A percentile compares a stretch with the other conserved stretches of the same genome.
Conservation (phyloP, 2,797 vertebrate genomes). For the Anabacerthia variegaticeps region DNA sequence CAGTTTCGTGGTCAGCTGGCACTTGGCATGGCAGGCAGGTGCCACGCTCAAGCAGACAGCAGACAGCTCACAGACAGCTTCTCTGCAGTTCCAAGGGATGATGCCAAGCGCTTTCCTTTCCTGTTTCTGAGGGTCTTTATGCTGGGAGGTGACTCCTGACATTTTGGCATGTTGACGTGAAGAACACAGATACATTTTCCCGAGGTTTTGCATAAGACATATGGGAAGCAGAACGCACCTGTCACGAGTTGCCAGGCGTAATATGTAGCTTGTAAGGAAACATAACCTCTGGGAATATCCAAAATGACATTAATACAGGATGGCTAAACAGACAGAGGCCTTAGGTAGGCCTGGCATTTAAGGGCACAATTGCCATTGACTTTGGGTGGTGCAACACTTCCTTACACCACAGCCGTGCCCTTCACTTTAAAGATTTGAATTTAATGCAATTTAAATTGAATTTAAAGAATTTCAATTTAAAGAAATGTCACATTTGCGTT, state of each 20-base stretch:
- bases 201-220: background rate
- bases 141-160: slow-evolving; percentile 18
- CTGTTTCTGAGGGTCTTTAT: background rate
- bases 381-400: background rate
- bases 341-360: background rate
- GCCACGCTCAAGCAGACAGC: no score
- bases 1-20: background rate
- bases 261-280: background rate
- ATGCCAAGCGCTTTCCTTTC: background rate
- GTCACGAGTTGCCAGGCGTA: slow-evolving; percentile 34
- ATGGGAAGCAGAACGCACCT: slow-evolving; percentile 7
- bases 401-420: background rate
- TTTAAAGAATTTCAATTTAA: background rate
- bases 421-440: no score
- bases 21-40: background rate
- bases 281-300: slow-evolving; percentile 34
- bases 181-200: background rate
- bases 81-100: slow-evolving; percentile 6
- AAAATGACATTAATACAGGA: slow-evolving; percentile 42
- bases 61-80: background rate
- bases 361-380: background rate
- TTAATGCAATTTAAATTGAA: no score
- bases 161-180: slow-evolving; percentile 31
- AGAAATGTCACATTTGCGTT: background rate
- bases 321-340: slow-evolving; percentile 27